Conservation (phyloP, 2,113 vertebrate genomes). For the Solea senegalensis region DNA sequence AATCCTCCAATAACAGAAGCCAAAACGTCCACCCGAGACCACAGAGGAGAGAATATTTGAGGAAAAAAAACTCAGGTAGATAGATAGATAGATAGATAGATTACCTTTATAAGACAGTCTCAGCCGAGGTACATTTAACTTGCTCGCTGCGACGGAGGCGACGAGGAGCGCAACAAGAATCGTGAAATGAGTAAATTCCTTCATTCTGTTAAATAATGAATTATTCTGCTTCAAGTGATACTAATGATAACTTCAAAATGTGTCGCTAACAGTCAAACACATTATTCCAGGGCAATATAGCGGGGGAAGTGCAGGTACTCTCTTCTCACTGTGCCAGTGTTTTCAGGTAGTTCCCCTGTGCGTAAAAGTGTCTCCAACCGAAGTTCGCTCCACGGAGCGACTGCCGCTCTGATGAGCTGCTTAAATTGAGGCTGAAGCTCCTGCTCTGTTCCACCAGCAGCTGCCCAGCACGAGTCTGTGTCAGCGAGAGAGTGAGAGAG, state of each 20-base stretch:
- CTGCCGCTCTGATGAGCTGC: constrained; percentile 31
- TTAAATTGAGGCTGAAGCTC: constrained; percentile 28
- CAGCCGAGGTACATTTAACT: constrained; percentile 68
- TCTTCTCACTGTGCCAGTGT: constrained; percentile 12
- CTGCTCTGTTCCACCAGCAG: constrained; percentile 35
- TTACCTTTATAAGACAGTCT: constrained; percentile 75
- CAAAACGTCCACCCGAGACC: constrained; percentile 36
- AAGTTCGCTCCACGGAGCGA: constrained; percentile 10
- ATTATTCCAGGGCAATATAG: constrained; percentile 25
- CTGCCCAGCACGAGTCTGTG: constrained; percentile 40
- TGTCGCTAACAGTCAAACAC: neutral
- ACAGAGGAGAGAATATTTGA: neutral
- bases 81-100: constrained; percentile 31
- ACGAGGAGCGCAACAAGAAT: constrained; percentile 44
- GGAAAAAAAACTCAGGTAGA: neutral
- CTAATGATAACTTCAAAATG: neutral
- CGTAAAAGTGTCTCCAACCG: constrained; percentile 22
- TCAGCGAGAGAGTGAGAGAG: constrained; percentile 15
- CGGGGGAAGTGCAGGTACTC: neutral
- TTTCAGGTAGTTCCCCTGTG: constrained; percentile 17
- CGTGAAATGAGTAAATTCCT: constrained; percentile 50
- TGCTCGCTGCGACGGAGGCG: constrained; percentile 37
- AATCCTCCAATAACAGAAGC: constrained; percentile 49
- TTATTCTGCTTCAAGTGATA: neutral
- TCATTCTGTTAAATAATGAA: constrained; percentile 46